phyloP scores from a whole-genome alignment of 2,888 invertebrate genomes.

The Sympetrum striolatum region DNA sequence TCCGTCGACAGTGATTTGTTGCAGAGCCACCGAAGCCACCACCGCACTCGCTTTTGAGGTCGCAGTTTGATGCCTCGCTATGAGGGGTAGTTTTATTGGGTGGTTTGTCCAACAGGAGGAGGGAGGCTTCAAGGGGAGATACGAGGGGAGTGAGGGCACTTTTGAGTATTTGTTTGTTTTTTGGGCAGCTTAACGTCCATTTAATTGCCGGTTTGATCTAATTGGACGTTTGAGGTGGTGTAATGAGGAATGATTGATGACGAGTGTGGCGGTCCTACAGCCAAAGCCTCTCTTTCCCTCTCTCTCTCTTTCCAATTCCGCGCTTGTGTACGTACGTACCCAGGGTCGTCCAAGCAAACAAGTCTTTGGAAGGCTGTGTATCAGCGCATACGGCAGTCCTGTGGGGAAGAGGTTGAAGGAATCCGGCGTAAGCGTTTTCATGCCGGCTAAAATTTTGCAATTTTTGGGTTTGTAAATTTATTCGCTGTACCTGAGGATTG shows the following conservation, averaged over 20 bases:
- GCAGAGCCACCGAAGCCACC: neutral
- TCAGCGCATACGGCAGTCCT: neutral
- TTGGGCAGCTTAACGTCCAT: conserved; percentile 24
- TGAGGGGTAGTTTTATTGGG: neutral
- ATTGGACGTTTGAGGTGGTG: conserved; percentile 39
- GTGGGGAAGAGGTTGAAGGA: too few relatives aligned
- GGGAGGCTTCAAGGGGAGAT: neutral
- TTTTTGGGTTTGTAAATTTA: too few relatives aligned
- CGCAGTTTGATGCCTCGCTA: conserved; percentile 30
- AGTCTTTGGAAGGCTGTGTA: neutral
- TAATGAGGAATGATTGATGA: conserved; percentile 42
- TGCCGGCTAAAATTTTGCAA: too few relatives aligned
- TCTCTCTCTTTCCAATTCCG: neutral
- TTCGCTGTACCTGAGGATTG: too few relatives aligned
- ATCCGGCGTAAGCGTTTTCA: too few relatives aligned
- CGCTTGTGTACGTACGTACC: neutral
- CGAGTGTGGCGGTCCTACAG: conserved; percentile 10
- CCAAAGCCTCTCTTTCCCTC: neutral
- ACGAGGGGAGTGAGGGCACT: neutral
- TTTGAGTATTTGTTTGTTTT: conserved; percentile 31
- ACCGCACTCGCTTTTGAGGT: conserved; percentile 33
- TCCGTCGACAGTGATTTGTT: conserved; percentile 42
- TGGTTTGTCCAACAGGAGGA: neutral
- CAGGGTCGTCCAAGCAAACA: neutral
- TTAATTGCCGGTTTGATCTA: conserved; percentile 41